These are phyloP conservation scores for Argynnis bischoffii DNA, from an alignment of 2,888 invertebrate species.

Conservation along the genomic window DNA sequence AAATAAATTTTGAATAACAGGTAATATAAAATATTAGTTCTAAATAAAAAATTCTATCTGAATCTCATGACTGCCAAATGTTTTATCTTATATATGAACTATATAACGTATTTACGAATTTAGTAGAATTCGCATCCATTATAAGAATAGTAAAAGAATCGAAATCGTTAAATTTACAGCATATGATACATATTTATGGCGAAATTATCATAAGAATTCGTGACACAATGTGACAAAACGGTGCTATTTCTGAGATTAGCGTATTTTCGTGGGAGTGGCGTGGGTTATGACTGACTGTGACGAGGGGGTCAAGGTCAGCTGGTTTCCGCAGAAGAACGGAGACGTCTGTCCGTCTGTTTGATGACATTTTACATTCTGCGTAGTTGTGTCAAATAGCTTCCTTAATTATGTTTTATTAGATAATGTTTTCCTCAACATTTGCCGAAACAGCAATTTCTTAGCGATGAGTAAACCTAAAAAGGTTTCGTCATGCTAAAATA, in stretches of 20 bases:
- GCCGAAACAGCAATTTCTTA: background rate
- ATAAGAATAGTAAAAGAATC: background rate
- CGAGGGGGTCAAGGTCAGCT: conserved; percentile 42
- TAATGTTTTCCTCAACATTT: background rate
- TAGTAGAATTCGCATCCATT: too few relatives aligned
- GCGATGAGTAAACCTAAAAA: conserved; percentile 10
- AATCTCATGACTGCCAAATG: too few relatives aligned
- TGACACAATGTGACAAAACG: conserved; percentile 14
- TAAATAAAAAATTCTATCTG: too few relatives aligned
- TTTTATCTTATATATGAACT: too few relatives aligned
- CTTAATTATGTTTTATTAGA: conserved; percentile 10
- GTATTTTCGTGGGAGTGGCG: conserved; percentile 26
- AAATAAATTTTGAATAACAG: too few relatives aligned
- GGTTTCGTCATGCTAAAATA: background rate
- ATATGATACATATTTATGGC: conserved; percentile 13
- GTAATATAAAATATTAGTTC: too few relatives aligned
- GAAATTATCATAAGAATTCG: conserved; percentile 24
- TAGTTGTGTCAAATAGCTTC: conserved; percentile 5
- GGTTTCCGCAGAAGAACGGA: conserved; percentile 27
- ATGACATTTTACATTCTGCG: conserved; percentile 24
- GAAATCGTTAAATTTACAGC: background rate
- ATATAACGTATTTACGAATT: too few relatives aligned
- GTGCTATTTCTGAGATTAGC: conserved; percentile 24
- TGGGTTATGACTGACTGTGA: conserved; percentile 25
- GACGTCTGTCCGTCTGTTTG: conserved; percentile 22